Percentiles rank a stretch among this genome's conserved stretches.
These are phyloP conservation scores for Drosophila algonquin DNA, from an alignment of 2,888 invertebrate genomes.

Conservation along the genomic window DNA sequence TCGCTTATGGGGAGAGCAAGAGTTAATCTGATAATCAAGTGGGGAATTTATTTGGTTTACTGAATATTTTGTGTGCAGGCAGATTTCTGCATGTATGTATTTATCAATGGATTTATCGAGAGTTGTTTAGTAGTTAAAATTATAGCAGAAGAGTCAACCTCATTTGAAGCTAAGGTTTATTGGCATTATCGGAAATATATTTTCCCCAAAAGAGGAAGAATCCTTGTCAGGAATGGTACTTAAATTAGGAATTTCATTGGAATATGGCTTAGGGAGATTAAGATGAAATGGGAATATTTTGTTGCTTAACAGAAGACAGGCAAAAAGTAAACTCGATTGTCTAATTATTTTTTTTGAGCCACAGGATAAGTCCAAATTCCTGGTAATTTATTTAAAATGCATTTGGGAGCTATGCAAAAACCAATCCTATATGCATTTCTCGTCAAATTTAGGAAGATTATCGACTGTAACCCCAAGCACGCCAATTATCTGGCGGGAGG, in stretches of 20 bases:
- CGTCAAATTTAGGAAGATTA: constrained; percentile 53
- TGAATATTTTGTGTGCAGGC: background rate
- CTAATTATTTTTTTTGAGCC: background rate
- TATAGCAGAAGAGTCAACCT: background rate
- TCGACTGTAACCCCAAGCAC: constrained; percentile 57
- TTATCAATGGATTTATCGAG: background rate
- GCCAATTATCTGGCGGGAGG: constrained; percentile 54
- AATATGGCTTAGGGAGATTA: no score
- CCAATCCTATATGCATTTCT: constrained; percentile 48
- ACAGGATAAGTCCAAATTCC: no score
- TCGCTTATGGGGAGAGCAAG: constrained; percentile 8
- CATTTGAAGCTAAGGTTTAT: background rate
- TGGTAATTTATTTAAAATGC: background rate
- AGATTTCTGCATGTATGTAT: constrained; percentile 5
- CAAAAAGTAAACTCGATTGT: background rate
- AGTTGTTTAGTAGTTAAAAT: background rate
- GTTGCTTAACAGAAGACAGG: no score
- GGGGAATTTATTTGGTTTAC: constrained; percentile 22
- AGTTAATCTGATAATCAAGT: constrained; percentile 34
- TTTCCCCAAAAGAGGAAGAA: background rate
- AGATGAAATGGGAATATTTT: no score
- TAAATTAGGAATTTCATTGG: background rate
- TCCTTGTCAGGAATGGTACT: background rate
- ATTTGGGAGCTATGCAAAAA: no score
- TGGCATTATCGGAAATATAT: background rate